Conservation (phyloP, 2,113 vertebrate genomes). For the Poeciliopsis retropinna region DNA sequence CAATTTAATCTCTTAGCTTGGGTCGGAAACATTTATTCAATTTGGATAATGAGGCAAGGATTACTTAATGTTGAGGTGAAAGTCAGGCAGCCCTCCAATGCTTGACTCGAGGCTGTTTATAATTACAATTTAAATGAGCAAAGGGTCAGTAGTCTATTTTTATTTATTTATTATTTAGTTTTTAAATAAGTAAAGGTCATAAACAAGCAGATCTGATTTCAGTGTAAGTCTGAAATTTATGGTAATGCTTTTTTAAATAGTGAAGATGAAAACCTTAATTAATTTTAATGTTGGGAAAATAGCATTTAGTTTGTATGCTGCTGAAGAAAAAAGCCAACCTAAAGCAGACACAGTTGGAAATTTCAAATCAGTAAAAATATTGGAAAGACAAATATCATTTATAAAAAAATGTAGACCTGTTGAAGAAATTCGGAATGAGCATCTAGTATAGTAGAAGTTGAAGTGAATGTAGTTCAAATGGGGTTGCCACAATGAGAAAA, state of each 20-base stretch:
- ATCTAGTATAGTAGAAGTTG: neutral
- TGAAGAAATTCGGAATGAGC: no score
- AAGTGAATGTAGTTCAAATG: conserved; percentile 10
- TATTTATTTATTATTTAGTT: neutral
- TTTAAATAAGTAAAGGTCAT: conserved; percentile 45
- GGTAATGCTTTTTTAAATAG: conserved; percentile 50
- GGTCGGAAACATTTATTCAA: conserved; percentile 15
- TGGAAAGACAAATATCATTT: neutral
- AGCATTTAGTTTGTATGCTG: neutral
- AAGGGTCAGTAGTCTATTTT: conserved; percentile 16
- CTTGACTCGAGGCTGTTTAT: conserved; percentile 35
- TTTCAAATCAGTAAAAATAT: no score
- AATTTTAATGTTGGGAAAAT: conserved; percentile 9
- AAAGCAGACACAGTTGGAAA: neutral
- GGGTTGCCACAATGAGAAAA: no score
- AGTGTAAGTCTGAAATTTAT: conserved; percentile 40
- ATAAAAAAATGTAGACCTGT: neutral
- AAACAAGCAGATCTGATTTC: conserved; percentile 17
- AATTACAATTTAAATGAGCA: conserved; percentile 53
- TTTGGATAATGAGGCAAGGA: conserved; percentile 40
- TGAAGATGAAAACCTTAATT: conserved; percentile 43
- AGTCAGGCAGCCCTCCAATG: conserved; percentile 46
- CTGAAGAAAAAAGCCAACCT: neutral
- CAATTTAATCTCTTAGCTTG: neutral
- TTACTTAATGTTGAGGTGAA: conserved; percentile 31